phyloP scores from a whole-genome alignment of 1,140 invertebrate species.

The Brachionus paranguensis region DNA sequence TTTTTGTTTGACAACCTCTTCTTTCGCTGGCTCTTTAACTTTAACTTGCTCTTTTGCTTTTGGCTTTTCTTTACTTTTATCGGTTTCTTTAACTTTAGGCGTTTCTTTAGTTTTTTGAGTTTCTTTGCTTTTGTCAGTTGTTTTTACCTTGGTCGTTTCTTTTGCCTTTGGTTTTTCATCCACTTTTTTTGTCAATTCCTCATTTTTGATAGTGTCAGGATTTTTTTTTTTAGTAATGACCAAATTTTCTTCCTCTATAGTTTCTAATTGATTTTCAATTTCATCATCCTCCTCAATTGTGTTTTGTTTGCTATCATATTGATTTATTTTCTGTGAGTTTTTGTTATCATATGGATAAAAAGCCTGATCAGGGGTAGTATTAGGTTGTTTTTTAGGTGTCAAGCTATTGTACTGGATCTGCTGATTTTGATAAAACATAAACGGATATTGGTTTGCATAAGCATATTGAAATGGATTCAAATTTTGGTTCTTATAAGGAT shows the following conservation, averaged over 20 bases:
- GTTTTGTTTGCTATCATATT: neutral
- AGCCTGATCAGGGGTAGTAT: neutral
- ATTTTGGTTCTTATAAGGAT: neutral
- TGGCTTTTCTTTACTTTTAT: too few species aligned
- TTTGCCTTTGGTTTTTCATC: neutral
- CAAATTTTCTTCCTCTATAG: slow-evolving; percentile 7
- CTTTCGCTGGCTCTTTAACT: neutral
- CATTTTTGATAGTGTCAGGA: neutral
- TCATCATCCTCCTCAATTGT: slow-evolving; percentile 13
- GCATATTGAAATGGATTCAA: neutral
- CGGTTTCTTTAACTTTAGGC: neutral
- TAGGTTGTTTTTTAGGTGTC: neutral
- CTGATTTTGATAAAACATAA: slow-evolving; percentile 11
- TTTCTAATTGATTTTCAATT: neutral
- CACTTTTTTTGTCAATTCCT: neutral
- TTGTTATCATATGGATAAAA: neutral
- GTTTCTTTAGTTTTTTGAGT: neutral
- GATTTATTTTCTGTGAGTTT: neutral
- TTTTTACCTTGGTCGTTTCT: neutral
- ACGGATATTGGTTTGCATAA: neutral
- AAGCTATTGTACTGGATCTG: neutral
- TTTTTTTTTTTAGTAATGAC: neutral
- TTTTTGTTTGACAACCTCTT: neutral
- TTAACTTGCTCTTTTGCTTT: neutral
- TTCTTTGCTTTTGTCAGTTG: neutral